Evolutionary conservation across 1,140 invertebrate species (phyloP), one percentile per base, ranked within the genome.

Genomic region (Drosophila sulfurigaster): DNA sequence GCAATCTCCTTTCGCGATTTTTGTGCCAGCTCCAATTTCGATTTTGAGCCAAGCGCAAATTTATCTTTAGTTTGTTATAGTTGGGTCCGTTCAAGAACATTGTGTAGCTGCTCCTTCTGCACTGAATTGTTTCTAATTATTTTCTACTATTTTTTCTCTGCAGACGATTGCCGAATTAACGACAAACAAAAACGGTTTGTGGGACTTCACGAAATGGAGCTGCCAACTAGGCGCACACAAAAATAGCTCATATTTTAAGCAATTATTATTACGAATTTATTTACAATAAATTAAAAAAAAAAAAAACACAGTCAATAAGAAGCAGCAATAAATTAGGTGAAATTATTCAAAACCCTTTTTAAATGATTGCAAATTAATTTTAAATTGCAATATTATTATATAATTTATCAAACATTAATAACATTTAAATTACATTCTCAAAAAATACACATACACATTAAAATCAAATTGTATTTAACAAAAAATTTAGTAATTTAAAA

Each of bases 1-100:
- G 98, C 98, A 70, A 99, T 99, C 95, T 99, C 99, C 91, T 97
- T 98, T 68, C 99, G 95, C 0, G 98, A 96, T 93, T 99, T 99
- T 92, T 98, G 96, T 1, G 98, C 97, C 72, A 99, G 93, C 93
- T 99, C 99, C 0, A 98, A 97, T 94, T 99, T 99, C 99, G 95
- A 92, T 99, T 98, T 58, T 99, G 96, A 1, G 97, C 96, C 78
- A 99, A 93, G 78, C 98, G 94, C 38, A 99, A 93, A 94, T 99
- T 98, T 8, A 99, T 99, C 94, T 99, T 99, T 57, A 99, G 93
- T 93, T 99, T 99, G 0, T 95, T 96, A 90, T 99, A 99, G 94
- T 98, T 98, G 7, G 97, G 96, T 32, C 95, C 95, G 82, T 96
- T 96, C 2, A 96, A 96, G 94, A 98, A 98, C 97, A 98, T 98